Evolutionary conservation across 2,113 vertebrate genomes (phyloP).

Genomic region (Carollia perspicillata): DNA sequence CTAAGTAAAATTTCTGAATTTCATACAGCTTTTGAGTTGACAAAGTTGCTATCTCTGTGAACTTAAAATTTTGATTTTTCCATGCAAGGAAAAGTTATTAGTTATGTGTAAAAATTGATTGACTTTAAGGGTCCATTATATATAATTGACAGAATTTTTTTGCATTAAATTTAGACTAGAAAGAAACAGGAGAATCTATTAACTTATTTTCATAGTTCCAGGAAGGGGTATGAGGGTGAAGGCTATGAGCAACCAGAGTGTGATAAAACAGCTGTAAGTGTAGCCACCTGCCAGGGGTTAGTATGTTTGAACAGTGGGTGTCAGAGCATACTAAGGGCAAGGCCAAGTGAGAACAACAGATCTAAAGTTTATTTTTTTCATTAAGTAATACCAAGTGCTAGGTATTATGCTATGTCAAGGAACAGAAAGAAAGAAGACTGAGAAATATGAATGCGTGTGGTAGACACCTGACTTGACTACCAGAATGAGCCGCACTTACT

Average conservation of each 20-base stretch:
- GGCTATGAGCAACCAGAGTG: neutral
- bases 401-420: neutral
- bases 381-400: neutral
- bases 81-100: neutral
- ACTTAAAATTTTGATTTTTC: conserved; percentile 30
- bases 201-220: conserved; percentile 9
- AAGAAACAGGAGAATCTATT: conserved; percentile 12
- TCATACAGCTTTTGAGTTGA: neutral
- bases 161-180: neutral
- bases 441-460: neutral
- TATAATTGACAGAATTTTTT: neutral
- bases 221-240: neutral
- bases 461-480: neutral
- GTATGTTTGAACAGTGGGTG: neutral
- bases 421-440: neutral
- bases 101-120: neutral
- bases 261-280: neutral
- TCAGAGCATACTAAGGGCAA: neutral
- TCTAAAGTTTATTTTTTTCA: conserved; percentile 14
- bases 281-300: neutral
- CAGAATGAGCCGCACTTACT: neutral
- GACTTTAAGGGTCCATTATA: neutral
- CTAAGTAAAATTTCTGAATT: neutral
- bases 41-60: neutral
- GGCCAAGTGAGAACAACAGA: neutral